Evolutionary conservation across 92 coral and sea anemone genomes (phyloP).

Genomic region (Heliopora coerulea): DNA sequence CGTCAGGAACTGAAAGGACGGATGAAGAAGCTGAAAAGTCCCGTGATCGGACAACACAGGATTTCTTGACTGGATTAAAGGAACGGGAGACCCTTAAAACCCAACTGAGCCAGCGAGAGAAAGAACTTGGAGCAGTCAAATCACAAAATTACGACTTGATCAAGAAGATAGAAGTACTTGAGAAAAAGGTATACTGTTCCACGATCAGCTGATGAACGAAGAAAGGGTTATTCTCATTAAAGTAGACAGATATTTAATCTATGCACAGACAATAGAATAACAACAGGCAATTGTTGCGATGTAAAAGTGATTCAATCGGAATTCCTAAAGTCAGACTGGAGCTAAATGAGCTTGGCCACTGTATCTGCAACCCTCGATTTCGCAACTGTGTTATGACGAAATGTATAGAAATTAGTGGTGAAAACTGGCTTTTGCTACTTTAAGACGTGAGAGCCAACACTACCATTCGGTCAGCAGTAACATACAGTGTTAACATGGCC

Average conservation of each 20-base stretch:
- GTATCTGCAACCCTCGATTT: too few species aligned
- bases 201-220: not conserved
- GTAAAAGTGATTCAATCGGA: too few species aligned
- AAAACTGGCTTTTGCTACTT: too few species aligned
- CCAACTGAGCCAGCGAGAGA: conserved; percentile 73
- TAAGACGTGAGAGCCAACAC: too few species aligned
- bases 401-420: too few species aligned
- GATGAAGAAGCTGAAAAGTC: not conserved
- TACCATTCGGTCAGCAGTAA: too few species aligned
- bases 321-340: too few species aligned
- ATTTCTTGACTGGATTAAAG: conserved; percentile 82
- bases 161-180: conserved; percentile 69
- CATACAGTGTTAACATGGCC: too few species aligned
- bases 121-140: conserved; percentile 70
- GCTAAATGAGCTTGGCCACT: too few species aligned
- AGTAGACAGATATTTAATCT: not conserved
- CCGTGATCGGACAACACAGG: conserved; percentile 85
- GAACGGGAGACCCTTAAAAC: conserved; percentile 86
- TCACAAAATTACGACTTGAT: conserved; percentile 76
- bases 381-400: too few species aligned
- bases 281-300: too few species aligned
- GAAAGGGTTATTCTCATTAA: not conserved
- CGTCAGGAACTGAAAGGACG: not conserved
- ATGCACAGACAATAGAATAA: too few species aligned
- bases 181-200: conserved; percentile 63